These are phyloP conservation scores for Diachasmimorpha longicaudata DNA, from an alignment of 1,140 invertebrate species.

Conservation along the genomic window DNA sequence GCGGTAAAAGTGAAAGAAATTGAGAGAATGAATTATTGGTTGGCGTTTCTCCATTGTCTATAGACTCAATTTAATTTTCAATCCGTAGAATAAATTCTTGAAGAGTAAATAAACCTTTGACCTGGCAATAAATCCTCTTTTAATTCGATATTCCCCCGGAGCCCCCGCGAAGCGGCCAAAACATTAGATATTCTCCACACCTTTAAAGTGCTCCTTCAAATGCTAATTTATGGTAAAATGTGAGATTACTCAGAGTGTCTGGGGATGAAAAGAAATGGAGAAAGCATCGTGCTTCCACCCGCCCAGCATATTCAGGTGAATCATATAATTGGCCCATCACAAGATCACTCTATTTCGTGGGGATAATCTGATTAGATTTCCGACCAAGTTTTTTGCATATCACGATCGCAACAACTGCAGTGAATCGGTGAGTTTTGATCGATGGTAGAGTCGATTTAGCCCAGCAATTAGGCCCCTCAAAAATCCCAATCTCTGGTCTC, in stretches of 20 bases:
- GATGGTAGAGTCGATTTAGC: too few relatives aligned
- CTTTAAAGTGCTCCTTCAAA: not conserved
- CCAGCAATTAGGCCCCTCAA: too few relatives aligned
- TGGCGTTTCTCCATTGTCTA: too few relatives aligned
- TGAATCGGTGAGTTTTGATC: not conserved
- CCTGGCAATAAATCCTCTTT: too few relatives aligned
- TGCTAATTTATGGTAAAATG: not conserved
- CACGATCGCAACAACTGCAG: not conserved
- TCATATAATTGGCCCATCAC: constrained; percentile 5
- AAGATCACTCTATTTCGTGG: constrained; percentile 5
- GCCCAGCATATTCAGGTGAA: not conserved
- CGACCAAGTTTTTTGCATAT: constrained; percentile 2
- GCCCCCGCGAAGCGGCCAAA: not conserved
- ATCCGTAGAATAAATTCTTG: too few relatives aligned
- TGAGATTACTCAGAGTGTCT: not conserved
- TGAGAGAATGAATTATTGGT: too few relatives aligned
- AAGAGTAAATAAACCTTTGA: too few relatives aligned
- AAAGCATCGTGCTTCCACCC: not conserved
- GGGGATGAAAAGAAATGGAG: constrained; percentile 9
- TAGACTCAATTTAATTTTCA: too few relatives aligned
- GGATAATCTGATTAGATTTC: not conserved
- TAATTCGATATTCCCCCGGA: too few relatives aligned
- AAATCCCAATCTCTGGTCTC: not conserved
- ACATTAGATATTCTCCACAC: not conserved
- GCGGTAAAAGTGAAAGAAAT: too few relatives aligned